phyloP scores from a whole-genome alignment of 1,140 invertebrate species.

The Lanistes nyassanus region DNA sequence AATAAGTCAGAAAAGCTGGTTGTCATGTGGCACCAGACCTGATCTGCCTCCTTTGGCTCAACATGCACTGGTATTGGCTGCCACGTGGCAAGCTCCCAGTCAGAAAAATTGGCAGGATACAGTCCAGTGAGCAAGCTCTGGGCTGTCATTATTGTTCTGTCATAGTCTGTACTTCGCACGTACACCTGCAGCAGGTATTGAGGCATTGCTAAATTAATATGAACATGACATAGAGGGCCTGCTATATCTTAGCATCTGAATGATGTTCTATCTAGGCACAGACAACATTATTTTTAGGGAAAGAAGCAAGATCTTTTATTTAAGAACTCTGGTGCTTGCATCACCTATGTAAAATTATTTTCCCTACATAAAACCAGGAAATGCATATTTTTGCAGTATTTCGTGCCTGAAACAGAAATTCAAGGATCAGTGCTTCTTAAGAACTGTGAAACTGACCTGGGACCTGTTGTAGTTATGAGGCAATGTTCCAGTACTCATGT shows the following conservation, averaged over 20 bases:
- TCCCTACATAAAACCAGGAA: neutral
- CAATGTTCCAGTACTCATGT: neutral
- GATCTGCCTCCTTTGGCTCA: slow-evolving; percentile 18
- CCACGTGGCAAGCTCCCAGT: slow-evolving; percentile 26
- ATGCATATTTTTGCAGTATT: neutral
- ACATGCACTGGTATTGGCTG: slow-evolving; percentile 47
- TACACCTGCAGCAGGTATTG: slow-evolving; percentile 19
- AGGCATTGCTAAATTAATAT: neutral
- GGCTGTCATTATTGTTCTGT: slow-evolving; percentile 45
- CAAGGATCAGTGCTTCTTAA: neutral
- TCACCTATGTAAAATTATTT: neutral
- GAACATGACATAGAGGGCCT: neutral
- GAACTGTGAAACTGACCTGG: neutral
- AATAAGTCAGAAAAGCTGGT: neutral
- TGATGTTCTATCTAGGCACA: neutral
- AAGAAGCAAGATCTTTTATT: neutral
- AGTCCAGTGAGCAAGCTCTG: slow-evolving; percentile 39
- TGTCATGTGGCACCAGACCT: neutral
- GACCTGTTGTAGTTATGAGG: neutral
- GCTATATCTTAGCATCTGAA: neutral
- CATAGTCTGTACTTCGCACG: slow-evolving; percentile 40
- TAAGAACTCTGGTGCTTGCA: neutral
- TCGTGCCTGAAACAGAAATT: neutral
- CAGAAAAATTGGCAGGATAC: slow-evolving; percentile 28
- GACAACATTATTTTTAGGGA: neutral